Evolutionary conservation across 2,113 vertebrate species (phyloP), one percentile per base, ranked within the genome.

Genomic region (Peromyscus maniculatus): DNA sequence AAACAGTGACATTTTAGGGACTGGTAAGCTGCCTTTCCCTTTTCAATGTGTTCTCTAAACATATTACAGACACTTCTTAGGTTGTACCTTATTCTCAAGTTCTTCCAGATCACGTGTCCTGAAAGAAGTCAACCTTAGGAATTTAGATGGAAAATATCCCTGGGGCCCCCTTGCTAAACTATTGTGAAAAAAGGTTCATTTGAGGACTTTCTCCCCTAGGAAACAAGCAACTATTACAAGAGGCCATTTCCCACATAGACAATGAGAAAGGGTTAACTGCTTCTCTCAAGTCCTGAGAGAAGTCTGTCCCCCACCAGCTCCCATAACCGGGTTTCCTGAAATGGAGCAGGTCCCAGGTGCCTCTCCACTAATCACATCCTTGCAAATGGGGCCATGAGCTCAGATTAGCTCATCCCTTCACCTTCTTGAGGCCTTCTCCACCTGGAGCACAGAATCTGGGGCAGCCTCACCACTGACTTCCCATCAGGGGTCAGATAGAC

Each of bases 261-360:
- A 72, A 36, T 69, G 79, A 94, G 55, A 96, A 97, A 96, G 97
- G 79, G 97, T 97, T 98, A 98, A 98, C 71, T 90, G 84, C n/a
- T 80, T 93, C 94, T 96, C 90, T 89, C 0, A 52, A 96, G 97
- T 95, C 95, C 95, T 80, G 69, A 96, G 95, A 92, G 69, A 95
- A 97, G 83, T 93, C 94, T 95, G 96, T 92, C 95, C 97, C 96
- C 96, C 93, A 93, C 95, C 94, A 92, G 87, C 86, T 96, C 89
- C 97, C 93, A 95, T 98, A 98, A 98, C 98, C 98, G 97, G 98
- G 98, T 98, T 98, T 98, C 97, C 96, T 97, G 93, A 98, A 98
- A 95, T 98, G 98, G 98, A 97, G 62, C 98, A 97, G 66, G 95
- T 98, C 98, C 97, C 98, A 80, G 92, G 93, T 97, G 98, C 80